These are phyloP conservation scores for Thunnus thynnus DNA, from an alignment of 2,113 vertebrate species.

Conservation along the genomic window DNA sequence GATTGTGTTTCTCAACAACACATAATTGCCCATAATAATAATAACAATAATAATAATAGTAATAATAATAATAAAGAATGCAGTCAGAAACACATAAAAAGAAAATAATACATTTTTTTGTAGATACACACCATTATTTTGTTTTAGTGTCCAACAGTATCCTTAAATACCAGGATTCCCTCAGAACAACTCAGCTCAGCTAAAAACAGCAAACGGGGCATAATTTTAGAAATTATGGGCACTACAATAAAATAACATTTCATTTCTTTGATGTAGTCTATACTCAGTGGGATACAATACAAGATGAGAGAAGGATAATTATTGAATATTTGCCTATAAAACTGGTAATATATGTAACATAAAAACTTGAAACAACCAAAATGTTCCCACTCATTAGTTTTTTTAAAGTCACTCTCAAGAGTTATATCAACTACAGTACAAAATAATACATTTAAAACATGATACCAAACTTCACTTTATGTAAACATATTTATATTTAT, in stretches of 20 bases:
- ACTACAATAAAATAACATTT: background rate
- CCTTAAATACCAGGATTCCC: background rate
- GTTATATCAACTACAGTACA: too few relatives aligned
- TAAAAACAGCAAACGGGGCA: background rate
- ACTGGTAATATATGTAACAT: background rate
- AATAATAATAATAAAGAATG: background rate
- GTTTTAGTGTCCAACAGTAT: background rate
- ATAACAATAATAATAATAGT: background rate
- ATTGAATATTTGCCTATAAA: too few relatives aligned
- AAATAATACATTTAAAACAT: too few relatives aligned
- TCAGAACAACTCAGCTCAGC: background rate
- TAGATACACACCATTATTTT: too few relatives aligned
- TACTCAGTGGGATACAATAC: background rate
- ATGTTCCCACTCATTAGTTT: background rate
- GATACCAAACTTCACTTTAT: background rate
- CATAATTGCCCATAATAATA: background rate
- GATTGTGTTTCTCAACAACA: background rate
- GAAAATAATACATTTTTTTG: background rate
- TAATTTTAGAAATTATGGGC: slow-evolving; percentile 10
- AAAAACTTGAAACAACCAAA: too few relatives aligned
- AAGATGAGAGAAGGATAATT: background rate
- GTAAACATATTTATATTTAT: background rate
- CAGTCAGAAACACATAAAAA: background rate
- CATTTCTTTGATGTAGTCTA: background rate
- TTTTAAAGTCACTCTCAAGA: background rate